Percentiles rank a stretch among this genome's conserved stretches.
Evolutionary conservation across 2,888 invertebrate genomes (phyloP).

Genomic region (Nemotelus nigrinus): DNA sequence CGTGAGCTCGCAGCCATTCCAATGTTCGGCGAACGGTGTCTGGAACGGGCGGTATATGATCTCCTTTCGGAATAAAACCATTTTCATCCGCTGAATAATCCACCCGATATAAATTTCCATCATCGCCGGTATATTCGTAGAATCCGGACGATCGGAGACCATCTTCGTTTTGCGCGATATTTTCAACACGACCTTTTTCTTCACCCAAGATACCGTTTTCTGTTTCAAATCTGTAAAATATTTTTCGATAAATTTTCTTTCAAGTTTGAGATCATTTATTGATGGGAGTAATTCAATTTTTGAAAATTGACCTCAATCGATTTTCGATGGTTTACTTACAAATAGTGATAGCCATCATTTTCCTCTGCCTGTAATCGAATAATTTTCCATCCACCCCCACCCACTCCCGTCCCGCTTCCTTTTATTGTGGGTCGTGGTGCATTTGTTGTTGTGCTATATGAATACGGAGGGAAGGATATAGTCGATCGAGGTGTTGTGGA

Average conservation of each 20-base stretch:
- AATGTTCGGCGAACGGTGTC: constrained; percentile 24
- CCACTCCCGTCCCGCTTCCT: constrained; percentile 60
- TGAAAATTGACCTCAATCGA: neutral
- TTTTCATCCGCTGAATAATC: constrained; percentile 60
- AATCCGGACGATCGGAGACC: constrained; percentile 69
- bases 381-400: constrained; percentile 67
- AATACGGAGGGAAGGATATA: constrained; percentile 51
- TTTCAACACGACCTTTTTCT: constrained; percentile 59
- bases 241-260: neutral
- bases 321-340: constrained; percentile 57
- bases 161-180: constrained; percentile 66
- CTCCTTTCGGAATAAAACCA: constrained; percentile 57
- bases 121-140: constrained; percentile 60
- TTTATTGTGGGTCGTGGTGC: constrained; percentile 39
- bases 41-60: constrained; percentile 27
- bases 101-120: constrained; percentile 59
- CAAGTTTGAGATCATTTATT: neutral
- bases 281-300: neutral
- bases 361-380: constrained; percentile 68
- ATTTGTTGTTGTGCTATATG: constrained; percentile 45
- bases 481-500: constrained; percentile 47
- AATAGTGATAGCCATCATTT: constrained; percentile 70
- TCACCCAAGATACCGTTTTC: constrained; percentile 61
- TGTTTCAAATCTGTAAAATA: constrained; percentile 57
- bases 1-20: constrained; percentile 25